Conservation (phyloP, 2,888 invertebrate genomes). For the Argyresthia albistria region DNA sequence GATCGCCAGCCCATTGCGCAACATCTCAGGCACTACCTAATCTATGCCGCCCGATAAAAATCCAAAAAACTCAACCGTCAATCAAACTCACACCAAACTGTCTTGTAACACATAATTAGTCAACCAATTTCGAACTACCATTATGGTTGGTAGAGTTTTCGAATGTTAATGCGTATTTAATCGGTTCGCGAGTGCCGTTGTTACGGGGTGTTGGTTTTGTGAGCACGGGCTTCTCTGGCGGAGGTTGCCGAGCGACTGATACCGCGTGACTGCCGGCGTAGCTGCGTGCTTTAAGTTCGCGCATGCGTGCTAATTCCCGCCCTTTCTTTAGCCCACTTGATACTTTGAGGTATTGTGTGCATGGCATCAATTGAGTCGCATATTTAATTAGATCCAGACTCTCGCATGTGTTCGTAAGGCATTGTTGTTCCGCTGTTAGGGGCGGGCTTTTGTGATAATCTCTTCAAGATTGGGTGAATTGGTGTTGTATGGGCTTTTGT, state of each 20-base stretch:
- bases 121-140: neutral
- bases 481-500: neutral
- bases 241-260: neutral
- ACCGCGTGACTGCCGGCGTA: conserved; percentile 33
- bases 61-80: neutral
- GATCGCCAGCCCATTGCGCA: conserved; percentile 53
- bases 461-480: neutral
- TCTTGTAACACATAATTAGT: neutral
- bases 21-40: conserved; percentile 42
- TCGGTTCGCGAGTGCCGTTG: conserved; percentile 9
- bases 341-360: conserved; percentile 51
- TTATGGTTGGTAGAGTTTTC: neutral
- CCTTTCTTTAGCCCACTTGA: conserved; percentile 56
- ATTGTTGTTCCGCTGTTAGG: neutral
- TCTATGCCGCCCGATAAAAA: neutral
- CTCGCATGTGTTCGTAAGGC: neutral
- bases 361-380: conserved; percentile 59
- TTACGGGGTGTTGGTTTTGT: conserved; percentile 6
- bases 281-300: conserved; percentile 21
- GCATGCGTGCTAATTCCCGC: conserved; percentile 61
- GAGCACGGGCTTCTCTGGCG: neutral
- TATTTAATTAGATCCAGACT: conserved; percentile 47
- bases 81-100: neutral
- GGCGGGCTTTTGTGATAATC: neutral
- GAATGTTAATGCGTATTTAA: conserved; percentile 21